Base-by-base conservation (phyloP, 2,113 vertebrate species). In the Cebus imitator region DNA sequence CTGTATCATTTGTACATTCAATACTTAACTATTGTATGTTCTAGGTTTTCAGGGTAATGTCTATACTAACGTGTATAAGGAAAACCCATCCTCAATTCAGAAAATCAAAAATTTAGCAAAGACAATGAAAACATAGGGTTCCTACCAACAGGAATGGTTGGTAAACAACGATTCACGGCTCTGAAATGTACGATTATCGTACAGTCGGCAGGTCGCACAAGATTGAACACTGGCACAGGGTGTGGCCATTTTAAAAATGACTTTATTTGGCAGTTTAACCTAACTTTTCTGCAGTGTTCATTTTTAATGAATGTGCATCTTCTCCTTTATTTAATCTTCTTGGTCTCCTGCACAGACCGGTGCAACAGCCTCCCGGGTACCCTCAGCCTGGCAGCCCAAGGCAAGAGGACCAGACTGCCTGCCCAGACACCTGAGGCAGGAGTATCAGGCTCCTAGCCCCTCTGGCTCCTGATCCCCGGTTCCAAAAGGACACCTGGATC, bases 181-280 rank as follows among this genome's bases (percentile, higher is more conserved):
- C 55, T 21, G 18, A 87, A 45, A 21, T 3, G 8, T 2, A 23
- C 32, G 8, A 8, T 0, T 27, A 30, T 7, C 57, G 1, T 3
- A 3, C 0, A 30, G 40, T 4, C 16, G 20, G 43, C 21, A 30
- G 79, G 40, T 57, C n/a, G 40, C 32, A 16, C 16, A 55, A 70
- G 45, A 43, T 6, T 27, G 43, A 18, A 37, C 17, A 3, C 55
- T 3, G 35, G 61, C 55, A 20, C 66, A 35, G 43, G 12, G 4
- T 6, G 8, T 2, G 35, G 3, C 52, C 50, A 30, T 3, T 20
- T 14, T 3, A 14, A 55, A 79, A 80, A n/a, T 23, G 18, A 40
- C 40, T 17, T 13, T 5, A 73, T 6, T 37, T 25, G 37, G 52
- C 70, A 58, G 16, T 3, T 12, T 0, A 52, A 58, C 14, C 50